Base-by-base conservation (phyloP, 2,888 invertebrate species). In the Pseudococcus viburni region DNA sequence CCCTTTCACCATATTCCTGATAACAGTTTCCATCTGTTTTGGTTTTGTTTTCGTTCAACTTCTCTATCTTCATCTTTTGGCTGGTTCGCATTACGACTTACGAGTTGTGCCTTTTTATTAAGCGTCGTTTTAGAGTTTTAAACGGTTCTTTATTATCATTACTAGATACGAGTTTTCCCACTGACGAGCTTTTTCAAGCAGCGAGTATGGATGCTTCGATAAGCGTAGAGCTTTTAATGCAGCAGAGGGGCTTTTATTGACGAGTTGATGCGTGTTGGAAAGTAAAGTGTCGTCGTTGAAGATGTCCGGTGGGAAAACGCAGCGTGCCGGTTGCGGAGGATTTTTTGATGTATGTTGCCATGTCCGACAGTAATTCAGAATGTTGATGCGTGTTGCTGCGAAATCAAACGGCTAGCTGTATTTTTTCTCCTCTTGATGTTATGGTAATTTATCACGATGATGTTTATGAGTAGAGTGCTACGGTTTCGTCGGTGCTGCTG, bases 21-120 rank as follows among this genome's bases (percentile, higher is more conserved):
- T 83, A 83, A 83, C 80, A 83, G 80, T 83, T 83, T 83, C 80
- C 80, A 46, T 83, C 9, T 83, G 80, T 83, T 83, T 46, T 83
- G 39, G 33, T 39, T 80, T 42, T 80, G 22, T 68, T 73, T 26
- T 17, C 33, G 26, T 33, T 73, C 17, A 15, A 73, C 33, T 7
- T 73, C 7, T 26, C 26, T 68, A 17, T 15, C 33, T 73, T 22
- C 64, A 15, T 19, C 17, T 64, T 64, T 33, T 33, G 26, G 26
- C 26, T 33, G 26, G 26, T 33, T 33, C 26, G 26, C 26, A 33
- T 33, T 33, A 33, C 64, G 22, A 19, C 3, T 59, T 59, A 59
- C 59, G 6, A 59, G 59, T 15, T n/a, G 59, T 59, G n/a, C n/a
- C 7, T 64, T 64, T 22, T 64, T 64, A 64, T 59, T 64, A 64